Evolutionary conservation across 2,888 invertebrate genomes (phyloP), one percentile per base, ranked within the genome.

Genomic region (Nemotelus nigrinus): DNA sequence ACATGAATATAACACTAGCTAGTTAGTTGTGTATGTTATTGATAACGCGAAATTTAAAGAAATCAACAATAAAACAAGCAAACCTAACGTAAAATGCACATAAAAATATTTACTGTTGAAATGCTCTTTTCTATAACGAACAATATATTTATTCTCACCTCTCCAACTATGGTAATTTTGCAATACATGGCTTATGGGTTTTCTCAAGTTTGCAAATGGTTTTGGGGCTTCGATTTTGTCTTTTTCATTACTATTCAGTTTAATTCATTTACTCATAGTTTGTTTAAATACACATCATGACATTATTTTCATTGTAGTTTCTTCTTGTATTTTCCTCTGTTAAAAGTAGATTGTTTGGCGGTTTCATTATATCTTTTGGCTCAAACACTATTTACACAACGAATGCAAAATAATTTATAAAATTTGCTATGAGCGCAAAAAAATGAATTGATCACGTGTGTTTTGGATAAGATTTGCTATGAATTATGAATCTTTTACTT

Each of bases 281-380:
- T 25, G 25, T 25, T 25, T 25, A 25, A 25, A 25, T 25, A 25
- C 25, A 25, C 25, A 25, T 25, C 25, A 25, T 25, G 25, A 25
- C 63, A 57, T 57, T 57, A 57, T 57, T 57, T 8, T 67, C 48
- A 41, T 70, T 70, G 55, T 67, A 10, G 44, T 70, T 70, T 55
- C 43, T n/a, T 70, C 67, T 67, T 70, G 43, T 43, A 2, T 47
- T 70, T 70, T 68, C 55, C 25, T 70, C 43, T 70, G 39, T 67
- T 53, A 53, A 70, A 70, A 43, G 70, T 70, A 70, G 70, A 55
- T 70, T 70, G 70, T 41, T 70, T 70, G 70, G 43, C 55, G 70
- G 70, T 70, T 50, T 45, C 43, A 47, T 70, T 70, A 55, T 70
- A 55, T 70, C 43, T 53, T 47, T 55, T 70, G 25, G 55, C 55